Evolutionary conservation across 2,113 vertebrate species (phyloP).

Genomic region (Pachyramphus minor): DNA sequence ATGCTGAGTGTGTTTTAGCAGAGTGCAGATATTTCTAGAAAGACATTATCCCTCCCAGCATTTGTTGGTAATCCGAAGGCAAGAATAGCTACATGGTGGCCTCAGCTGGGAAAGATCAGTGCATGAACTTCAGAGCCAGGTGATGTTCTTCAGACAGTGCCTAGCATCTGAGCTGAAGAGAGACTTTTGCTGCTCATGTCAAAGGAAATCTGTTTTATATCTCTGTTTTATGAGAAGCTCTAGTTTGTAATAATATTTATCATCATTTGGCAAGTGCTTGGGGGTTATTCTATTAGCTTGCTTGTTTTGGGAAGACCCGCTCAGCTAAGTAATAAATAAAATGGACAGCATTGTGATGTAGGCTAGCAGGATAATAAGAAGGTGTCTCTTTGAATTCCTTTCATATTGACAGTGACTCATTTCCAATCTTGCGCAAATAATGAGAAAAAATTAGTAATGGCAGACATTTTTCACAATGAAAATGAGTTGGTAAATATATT

Average conservation of each 20-base stretch:
- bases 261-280: neutral
- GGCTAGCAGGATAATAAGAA: neutral
- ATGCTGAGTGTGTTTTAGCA: neutral
- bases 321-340: constrained; percentile 12
- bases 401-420: neutral
- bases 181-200: neutral
- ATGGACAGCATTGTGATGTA: neutral
- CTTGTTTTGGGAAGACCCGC: neutral
- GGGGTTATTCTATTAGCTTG: neutral
- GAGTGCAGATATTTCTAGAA: constrained; percentile 1
- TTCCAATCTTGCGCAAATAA: constrained; percentile 19
- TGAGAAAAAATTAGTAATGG: neutral
- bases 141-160: neutral
- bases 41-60: neutral
- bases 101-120: neutral
- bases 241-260: constrained; percentile 25
- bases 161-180: neutral
- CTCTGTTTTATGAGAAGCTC: constrained; percentile 1
- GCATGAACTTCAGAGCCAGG: neutral
- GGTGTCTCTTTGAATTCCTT: neutral
- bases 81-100: neutral
- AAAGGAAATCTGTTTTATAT: neutral
- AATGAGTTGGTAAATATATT: neutral
- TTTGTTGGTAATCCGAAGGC: neutral
- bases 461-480: neutral